Conservation (phyloP, 2,888 invertebrate genomes). For the Syrphus vitripennis region DNA sequence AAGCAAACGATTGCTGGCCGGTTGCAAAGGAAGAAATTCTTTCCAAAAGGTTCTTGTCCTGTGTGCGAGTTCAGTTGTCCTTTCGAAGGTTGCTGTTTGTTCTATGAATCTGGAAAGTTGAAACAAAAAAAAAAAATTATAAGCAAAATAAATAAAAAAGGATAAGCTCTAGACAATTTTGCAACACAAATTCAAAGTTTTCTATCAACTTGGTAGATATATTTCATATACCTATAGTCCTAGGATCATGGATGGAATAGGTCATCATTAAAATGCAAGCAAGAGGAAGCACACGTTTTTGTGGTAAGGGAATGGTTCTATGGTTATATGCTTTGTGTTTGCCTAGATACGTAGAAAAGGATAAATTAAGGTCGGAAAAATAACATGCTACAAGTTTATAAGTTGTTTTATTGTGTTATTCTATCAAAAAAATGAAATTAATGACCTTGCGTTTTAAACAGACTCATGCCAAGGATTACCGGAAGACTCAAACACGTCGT, state of each 20-base stretch:
- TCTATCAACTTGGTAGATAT: constrained; percentile 50
- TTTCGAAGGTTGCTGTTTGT: constrained; percentile 51
- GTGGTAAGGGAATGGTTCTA: constrained; percentile 36
- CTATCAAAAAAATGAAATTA: not conserved
- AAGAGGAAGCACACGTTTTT: constrained; percentile 39
- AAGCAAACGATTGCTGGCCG: constrained; percentile 7
- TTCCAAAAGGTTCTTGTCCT: constrained; percentile 45
- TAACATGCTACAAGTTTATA: not conserved
- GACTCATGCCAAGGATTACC: too few relatives aligned
- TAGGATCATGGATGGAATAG: constrained; percentile 5
- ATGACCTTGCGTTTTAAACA: too few relatives aligned
- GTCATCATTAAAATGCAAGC: constrained; percentile 65
- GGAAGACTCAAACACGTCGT: too few relatives aligned
- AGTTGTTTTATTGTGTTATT: not conserved
- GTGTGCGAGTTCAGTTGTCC: not conserved
- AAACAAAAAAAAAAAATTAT: constrained; percentile 19
- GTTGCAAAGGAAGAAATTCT: constrained; percentile 36
- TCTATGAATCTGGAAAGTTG: constrained; percentile 31
- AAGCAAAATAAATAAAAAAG: constrained; percentile 9
- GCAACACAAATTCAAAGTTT: constrained; percentile 63
- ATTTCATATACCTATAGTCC: too few relatives aligned
- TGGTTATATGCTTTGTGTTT: constrained; percentile 2
- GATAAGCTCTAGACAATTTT: constrained; percentile 62
- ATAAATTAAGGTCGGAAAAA: constrained; percentile 2
- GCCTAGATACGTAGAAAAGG: not conserved